Evolutionary conservation across 2,888 invertebrate species (phyloP), one percentile per base, ranked within the genome.

Genomic region (Epistrophe eligans): DNA sequence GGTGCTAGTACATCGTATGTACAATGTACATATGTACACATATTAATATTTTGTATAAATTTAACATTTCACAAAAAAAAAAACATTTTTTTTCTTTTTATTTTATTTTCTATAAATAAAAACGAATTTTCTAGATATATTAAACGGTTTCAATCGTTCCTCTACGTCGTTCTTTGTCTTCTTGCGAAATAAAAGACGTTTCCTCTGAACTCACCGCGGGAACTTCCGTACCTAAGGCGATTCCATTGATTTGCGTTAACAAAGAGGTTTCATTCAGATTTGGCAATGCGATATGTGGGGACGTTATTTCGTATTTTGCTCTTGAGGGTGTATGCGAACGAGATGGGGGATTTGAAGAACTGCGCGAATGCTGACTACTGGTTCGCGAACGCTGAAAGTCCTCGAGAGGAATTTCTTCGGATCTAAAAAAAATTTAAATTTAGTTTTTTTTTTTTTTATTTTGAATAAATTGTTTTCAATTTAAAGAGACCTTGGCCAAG

Each of bases 401-500:
- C 90, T 97, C 97, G 55, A 97, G 92, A 0, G 97, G 97, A 60
- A 97, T 97, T 90, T 97, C 97, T 90, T 97, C 96, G 32, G 96
- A 96, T 28, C 93, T 93, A 58, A 7, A 88, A 76, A 43, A 13
- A 2, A 62, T 62, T 11, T 2, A 32, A n/a, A 55, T 55, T 28
- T 3, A 28, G 13, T 8, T 28, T 15, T 15, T 4, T 28, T 15
- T 15, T 4, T n/a, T 28, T 11, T 17, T 8, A n/a, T 45, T 15
- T 35, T 11, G 6, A 43, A 24, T 48, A 45, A 66, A 58, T 17
- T 50, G 4, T 40, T 8, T 50, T 13, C 4, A 28, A 84, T 79
- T 55, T 73, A 60, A 48, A 60, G 0, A 62, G 84, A 93, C 79
- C 96, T 94, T 0, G 97, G 95, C 50, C 97, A 93, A 0, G 96